These are phyloP conservation scores for Procambarus virginalis DNA, from an alignment of 1,140 invertebrate genomes.

Conservation along the genomic window DNA sequence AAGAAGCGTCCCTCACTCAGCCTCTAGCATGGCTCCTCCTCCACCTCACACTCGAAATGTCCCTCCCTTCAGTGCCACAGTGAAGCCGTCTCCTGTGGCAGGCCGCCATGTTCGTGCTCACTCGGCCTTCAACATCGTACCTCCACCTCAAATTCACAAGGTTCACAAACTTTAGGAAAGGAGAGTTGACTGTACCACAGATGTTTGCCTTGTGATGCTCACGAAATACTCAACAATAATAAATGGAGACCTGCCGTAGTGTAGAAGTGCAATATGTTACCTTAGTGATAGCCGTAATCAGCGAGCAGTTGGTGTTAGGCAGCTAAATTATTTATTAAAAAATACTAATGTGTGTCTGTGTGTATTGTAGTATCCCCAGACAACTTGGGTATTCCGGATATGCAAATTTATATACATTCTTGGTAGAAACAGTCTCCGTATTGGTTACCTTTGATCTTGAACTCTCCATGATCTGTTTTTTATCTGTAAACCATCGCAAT, in stretches of 20 bases:
- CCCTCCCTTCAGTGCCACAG: not conserved
- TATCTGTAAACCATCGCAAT: no score
- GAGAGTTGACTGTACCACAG: not conserved
- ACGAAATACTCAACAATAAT: not conserved
- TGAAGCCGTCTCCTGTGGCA: no score
- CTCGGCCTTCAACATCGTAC: not conserved
- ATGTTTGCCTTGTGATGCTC: not conserved
- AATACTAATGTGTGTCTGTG: no score
- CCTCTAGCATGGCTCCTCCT: not conserved
- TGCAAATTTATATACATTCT: no score
- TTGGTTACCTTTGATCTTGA: no score
- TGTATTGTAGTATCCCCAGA: no score
- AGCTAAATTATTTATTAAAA: not conserved
- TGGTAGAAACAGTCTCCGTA: no score
- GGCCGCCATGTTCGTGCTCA: not conserved
- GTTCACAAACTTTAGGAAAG: no score
- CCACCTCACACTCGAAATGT: not conserved
- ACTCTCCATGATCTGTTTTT: no score
- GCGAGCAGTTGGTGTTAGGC: not conserved
- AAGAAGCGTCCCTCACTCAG: constrained; percentile 44
- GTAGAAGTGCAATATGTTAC: not conserved
- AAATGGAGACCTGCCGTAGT: not conserved
- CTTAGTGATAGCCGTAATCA: not conserved
- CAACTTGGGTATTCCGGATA: no score
- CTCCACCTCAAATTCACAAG: not conserved